These are phyloP conservation scores for Brachirus orientalis DNA, from an alignment of 2,113 vertebrate genomes.

Conservation along the genomic window DNA sequence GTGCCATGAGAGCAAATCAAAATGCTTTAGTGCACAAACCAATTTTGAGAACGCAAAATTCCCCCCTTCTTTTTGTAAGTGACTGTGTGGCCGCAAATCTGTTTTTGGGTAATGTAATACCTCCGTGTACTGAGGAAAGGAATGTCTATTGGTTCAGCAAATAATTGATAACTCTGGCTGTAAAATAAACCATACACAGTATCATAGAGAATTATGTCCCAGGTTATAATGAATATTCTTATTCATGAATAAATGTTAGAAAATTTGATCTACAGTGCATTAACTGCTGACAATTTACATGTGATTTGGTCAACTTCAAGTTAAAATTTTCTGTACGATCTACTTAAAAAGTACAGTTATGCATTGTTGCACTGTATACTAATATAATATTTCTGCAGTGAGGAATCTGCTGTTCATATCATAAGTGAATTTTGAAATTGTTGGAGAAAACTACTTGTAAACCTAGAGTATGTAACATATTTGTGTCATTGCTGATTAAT, in stretches of 20 bases:
- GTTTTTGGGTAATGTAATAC: neutral
- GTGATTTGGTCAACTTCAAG: too few species aligned
- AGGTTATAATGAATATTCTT: too few species aligned
- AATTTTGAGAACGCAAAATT: conserved; percentile 33
- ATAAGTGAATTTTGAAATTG: too few species aligned
- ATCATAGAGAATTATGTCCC: too few species aligned
- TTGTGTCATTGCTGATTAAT: too few species aligned
- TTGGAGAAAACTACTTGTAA: too few species aligned
- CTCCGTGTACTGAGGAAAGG: neutral
- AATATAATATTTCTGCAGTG: neutral
- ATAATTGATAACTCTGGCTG: neutral
- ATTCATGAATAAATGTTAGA: too few species aligned
- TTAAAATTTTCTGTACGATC: neutral
- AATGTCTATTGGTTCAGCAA: conserved; percentile 6
- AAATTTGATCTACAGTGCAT: too few species aligned
- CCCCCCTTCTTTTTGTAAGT: neutral
- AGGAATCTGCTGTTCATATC: too few species aligned
- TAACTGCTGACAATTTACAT: too few species aligned
- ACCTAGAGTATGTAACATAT: too few species aligned
- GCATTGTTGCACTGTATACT: neutral
- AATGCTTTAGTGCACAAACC: conserved; percentile 53
- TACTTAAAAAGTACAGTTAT: neutral
- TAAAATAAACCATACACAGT: too few species aligned
- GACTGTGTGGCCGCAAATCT: neutral
- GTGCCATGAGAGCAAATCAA: conserved; percentile 67